Evolutionary conservation across 2,888 invertebrate species (phyloP), one percentile per base, ranked within the genome.

Genomic region (Trissolcus japonicus): DNA sequence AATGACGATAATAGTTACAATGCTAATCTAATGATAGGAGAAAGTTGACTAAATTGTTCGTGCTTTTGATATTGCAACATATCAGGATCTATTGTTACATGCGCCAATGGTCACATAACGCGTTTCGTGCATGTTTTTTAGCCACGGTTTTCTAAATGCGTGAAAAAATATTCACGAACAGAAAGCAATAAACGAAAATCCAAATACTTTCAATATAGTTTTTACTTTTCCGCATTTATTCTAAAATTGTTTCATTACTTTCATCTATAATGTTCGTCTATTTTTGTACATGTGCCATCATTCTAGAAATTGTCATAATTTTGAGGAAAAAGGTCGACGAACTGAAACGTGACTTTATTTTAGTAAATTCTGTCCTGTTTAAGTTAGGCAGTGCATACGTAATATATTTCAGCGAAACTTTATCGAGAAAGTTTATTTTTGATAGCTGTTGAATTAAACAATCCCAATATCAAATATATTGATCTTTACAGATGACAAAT

Each of bases 301-400:
- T 71, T 69, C 71, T 63, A 69, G 67, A 76, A 80, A 76, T 76
- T 72, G 56, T 78, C 71, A 59, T 61, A 72, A 74, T 78, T 74
- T 76, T 61, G 57, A 67, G 40, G 21, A 41, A 43, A 62, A 71
- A 69, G 76, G 76, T 72, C 74, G 66, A 74, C 54, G 80, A 80
- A 78, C 78, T 71, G 29, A 35, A 16, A 43, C 57, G 69, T 73
- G 60, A 76, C 59, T 68, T 77, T 76, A 75, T 77, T 79, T 79
- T 78, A 66, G 79, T 68, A 46, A 80, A 75, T 62, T 51, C 67
- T 76, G 57, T 74, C 68, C 67, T 59, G 69, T 59, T 62, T 51
- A 11, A 16, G 46, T 57, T 72, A 78, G 63, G 74, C 68, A 71
- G 69, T 71, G 63, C 50, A 78, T 80, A 76, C 67, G 74, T 76